These are phyloP conservation scores for Dermatophagoides farinae DNA, from an alignment of 1,140 invertebrate species.

Conservation along the genomic window DNA sequence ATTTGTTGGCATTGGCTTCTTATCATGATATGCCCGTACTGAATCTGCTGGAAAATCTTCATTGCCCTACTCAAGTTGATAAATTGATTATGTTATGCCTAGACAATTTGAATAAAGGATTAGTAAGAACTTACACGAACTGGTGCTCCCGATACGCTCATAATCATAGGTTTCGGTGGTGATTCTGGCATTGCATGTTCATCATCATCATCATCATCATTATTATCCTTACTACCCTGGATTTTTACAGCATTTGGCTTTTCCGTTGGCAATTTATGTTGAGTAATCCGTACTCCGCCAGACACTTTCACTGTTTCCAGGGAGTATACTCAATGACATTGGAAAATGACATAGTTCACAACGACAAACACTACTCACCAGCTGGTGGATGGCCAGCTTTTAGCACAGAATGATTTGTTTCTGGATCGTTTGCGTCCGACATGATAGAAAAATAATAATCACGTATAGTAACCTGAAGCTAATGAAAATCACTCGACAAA, in stretches of 20 bases:
- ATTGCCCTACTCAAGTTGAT: conserved; percentile 37
- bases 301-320: conserved; percentile 48
- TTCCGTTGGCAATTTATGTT: conserved; percentile 48
- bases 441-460: conserved; percentile 23
- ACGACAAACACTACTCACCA: conserved; percentile 31
- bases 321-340: not conserved
- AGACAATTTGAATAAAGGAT: not conserved
- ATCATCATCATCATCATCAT: conserved; percentile 22
- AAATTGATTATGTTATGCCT: not conserved
- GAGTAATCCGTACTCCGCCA: conserved; percentile 72
- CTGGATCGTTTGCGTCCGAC: conserved; percentile 30
- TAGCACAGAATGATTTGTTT: conserved; percentile 35
- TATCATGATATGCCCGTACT: conserved; percentile 47
- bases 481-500: not conserved
- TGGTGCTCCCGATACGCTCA: conserved; percentile 47
- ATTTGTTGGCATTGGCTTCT: conserved; percentile 41
- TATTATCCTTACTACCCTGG: conserved; percentile 23
- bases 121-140: conserved; percentile 26
- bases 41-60: conserved; percentile 69
- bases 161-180: conserved; percentile 41
- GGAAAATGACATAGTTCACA: conserved; percentile 3
- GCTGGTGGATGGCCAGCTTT: conserved; percentile 64
- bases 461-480: not conserved
- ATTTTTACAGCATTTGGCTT: conserved; percentile 15
- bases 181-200: conserved; percentile 21